Evolutionary conservation across 2,113 vertebrate species (phyloP).

Genomic region (Craseonycteris thonglongyai): DNA sequence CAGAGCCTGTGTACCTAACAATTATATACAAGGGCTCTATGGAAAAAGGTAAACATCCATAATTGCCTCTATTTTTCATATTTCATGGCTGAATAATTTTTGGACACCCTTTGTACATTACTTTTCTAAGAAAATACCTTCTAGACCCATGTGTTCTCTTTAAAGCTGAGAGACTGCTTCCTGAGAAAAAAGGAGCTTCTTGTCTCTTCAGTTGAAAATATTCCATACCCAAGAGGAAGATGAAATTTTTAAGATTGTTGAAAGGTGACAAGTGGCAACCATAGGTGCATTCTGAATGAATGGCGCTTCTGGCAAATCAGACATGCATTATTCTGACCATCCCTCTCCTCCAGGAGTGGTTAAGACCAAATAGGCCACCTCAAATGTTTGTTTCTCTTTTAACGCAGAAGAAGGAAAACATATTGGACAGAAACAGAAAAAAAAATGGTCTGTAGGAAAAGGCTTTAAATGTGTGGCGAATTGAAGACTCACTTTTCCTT

Average conservation of each 20-base stretch:
- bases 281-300: background rate
- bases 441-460: background rate
- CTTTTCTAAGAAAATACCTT: background rate
- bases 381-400: background rate
- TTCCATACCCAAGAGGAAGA: background rate
- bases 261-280: background rate
- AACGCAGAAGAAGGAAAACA: background rate
- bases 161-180: background rate
- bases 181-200: background rate
- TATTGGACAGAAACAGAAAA: background rate
- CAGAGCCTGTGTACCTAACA: background rate
- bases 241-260: background rate
- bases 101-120: too few relatives aligned
- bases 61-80: too few relatives aligned
- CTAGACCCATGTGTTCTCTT: background rate
- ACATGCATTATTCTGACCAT: background rate
- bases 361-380: background rate
- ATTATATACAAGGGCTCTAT: too few relatives aligned
- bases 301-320: too few relatives aligned
- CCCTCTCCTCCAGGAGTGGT: background rate
- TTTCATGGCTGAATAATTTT: too few relatives aligned
- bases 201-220: background rate
- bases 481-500: background rate
- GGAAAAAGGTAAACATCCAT: too few relatives aligned
- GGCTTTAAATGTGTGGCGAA: too few relatives aligned